Conservation (phyloP, 2,113 vertebrate genomes). For the Paradoxurus hermaphroditus region DNA sequence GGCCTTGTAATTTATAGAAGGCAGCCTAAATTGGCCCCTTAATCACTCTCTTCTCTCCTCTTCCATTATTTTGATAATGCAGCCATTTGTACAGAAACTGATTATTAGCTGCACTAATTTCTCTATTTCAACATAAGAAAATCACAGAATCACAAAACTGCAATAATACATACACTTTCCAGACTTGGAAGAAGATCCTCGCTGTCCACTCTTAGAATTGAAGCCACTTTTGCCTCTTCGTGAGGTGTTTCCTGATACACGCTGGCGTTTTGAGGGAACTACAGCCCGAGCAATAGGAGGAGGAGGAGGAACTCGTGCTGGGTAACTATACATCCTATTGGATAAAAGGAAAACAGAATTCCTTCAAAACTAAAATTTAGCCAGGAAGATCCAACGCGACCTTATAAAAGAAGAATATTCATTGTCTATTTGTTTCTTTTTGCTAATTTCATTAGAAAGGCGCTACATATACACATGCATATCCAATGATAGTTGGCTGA, state of each 20-base stretch:
- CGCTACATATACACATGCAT: not conserved
- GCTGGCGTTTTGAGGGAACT: constrained; percentile 91
- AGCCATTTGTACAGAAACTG: not conserved
- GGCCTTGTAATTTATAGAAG: not conserved
- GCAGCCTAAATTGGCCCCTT: not conserved
- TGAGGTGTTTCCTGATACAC: constrained; percentile 89
- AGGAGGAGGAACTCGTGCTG: constrained; percentile 88
- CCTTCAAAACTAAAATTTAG: constrained; percentile 4
- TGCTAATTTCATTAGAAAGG: not conserved
- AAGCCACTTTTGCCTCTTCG: constrained; percentile 90
- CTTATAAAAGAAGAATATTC: not conserved
- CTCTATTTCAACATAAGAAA: not conserved
- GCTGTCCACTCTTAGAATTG: constrained; percentile 90
- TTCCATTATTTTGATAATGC: not conserved
- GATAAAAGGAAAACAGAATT: not conserved
- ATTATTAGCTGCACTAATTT: not conserved
- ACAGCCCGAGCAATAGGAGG: constrained; percentile 90
- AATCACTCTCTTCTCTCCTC: not conserved
- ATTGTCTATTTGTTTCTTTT: not conserved
- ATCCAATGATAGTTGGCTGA: not conserved
- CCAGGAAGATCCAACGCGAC: not conserved
- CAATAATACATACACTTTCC: constrained; percentile 77
- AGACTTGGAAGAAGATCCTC: constrained; percentile 87
- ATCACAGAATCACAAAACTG: not conserved
- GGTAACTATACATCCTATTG: constrained; percentile 89